These are phyloP conservation scores for Camponotus floridanus DNA, from an alignment of 1,140 invertebrate species.

Conservation along the genomic window DNA sequence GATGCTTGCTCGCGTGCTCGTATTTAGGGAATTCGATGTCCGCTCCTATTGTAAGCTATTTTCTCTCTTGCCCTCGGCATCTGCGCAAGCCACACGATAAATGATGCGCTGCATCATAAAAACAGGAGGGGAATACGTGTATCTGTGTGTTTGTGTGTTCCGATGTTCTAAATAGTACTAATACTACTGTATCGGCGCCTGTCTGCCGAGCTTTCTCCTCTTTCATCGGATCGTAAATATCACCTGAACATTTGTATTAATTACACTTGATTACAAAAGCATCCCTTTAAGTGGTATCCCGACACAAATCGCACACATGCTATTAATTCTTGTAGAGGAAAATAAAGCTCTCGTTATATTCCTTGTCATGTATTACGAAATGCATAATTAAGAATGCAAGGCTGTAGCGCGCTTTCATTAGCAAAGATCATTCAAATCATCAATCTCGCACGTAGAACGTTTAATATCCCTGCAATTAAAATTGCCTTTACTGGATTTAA, in stretches of 20 bases:
- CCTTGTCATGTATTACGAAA: neutral
- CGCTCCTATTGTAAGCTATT: slow-evolving; percentile 20
- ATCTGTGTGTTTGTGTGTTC: neutral
- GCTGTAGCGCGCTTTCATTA: slow-evolving; percentile 22
- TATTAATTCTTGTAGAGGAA: neutral
- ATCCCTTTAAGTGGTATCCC: neutral
- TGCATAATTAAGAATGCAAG: neutral
- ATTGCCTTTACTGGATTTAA: slow-evolving; percentile 46
- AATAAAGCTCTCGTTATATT: neutral
- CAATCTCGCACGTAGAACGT: neutral
- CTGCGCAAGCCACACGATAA: neutral
- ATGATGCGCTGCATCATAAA: neutral
- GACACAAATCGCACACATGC: neutral
- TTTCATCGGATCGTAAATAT: neutral
- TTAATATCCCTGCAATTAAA: slow-evolving; percentile 48
- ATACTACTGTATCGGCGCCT: neutral
- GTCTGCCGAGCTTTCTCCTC: slow-evolving; percentile 4
- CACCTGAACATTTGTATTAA: slow-evolving; percentile 32
- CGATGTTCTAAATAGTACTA: neutral
- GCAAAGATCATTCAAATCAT: slow-evolving; percentile 34
- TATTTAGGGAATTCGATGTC: slow-evolving; percentile 48
- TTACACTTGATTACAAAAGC: slow-evolving; percentile 8
- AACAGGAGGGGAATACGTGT: neutral
- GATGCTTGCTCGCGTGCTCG: slow-evolving; percentile 21
- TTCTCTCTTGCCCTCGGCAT: neutral